Conservation (phyloP, 2,888 invertebrate genomes). For the Odontocerum albicorne region DNA sequence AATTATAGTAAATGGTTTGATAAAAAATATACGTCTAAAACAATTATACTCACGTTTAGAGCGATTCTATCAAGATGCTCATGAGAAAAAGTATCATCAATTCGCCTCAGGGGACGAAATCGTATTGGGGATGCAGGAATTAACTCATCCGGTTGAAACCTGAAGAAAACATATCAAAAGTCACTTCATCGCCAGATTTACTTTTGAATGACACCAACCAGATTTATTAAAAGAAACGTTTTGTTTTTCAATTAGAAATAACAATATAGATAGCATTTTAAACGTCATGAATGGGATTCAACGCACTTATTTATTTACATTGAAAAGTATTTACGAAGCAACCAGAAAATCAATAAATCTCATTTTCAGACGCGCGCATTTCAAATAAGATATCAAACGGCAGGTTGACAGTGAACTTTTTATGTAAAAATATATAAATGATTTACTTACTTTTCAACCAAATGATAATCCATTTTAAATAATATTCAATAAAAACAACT, state of each 20-base stretch:
- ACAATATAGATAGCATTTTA: constrained; percentile 9
- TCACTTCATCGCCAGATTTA: not conserved
- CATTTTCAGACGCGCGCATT: constrained; percentile 36
- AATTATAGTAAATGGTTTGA: no score
- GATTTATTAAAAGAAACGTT: not conserved
- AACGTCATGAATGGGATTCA: constrained; percentile 40
- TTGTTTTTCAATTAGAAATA: not conserved
- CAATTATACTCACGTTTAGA: constrained; percentile 47
- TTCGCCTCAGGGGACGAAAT: constrained; percentile 50
- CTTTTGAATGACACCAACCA: constrained; percentile 4
- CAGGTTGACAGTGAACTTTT: no score
- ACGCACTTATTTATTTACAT: constrained; percentile 58
- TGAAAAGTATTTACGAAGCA: constrained; percentile 49
- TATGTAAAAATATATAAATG: constrained; percentile 1
- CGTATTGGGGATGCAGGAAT: constrained; percentile 45
- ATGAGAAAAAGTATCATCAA: constrained; percentile 52
- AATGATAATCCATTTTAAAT: constrained; percentile 14
- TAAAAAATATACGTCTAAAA: not conserved
- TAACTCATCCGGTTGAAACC: constrained; percentile 21
- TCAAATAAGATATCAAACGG: no score
- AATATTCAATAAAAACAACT: not conserved
- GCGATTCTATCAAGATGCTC: constrained; percentile 55
- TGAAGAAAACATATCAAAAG: constrained; percentile 15
- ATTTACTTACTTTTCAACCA: constrained; percentile 5
- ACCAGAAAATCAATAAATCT: constrained; percentile 56